A percentile compares a stretch with the other conserved stretches of the same genome.
phyloP scores from a whole-genome alignment of 2,797 vertebrate genomes.

The Aulostomus chinensis region DNA sequence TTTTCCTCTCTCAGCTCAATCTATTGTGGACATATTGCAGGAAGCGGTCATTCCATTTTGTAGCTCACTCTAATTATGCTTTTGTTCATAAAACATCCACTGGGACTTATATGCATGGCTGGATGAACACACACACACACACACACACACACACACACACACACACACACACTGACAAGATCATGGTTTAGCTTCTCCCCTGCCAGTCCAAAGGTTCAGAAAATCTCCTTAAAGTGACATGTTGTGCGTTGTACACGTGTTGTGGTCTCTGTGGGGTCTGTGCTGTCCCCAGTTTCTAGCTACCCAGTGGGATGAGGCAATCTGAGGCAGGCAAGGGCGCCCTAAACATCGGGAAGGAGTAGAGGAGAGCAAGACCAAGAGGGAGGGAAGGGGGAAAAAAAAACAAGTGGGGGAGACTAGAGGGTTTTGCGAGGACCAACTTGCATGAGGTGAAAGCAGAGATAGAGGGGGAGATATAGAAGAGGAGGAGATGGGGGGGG shows the following conservation, averaged over 20 bases:
- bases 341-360: constrained; percentile 26
- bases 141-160: no score
- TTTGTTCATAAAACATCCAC: constrained; percentile 34
- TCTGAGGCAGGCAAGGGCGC: constrained; percentile 58
- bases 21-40: constrained; percentile 20
- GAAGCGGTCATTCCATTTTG: constrained; percentile 47
- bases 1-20: constrained; percentile 26
- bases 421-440: constrained; percentile 31
- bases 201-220: constrained; percentile 31
- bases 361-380: constrained; percentile 15
- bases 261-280: constrained; percentile 39
- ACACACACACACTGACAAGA: constrained; percentile 10
- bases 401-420: constrained; percentile 49
- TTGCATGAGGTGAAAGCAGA: constrained; percentile 7
- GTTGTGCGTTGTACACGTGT: constrained; percentile 46
- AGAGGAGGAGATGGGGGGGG: neutral
- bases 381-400: constrained; percentile 30
- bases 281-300: constrained; percentile 40
- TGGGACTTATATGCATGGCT: constrained; percentile 33
- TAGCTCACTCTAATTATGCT: constrained; percentile 52
- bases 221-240: constrained; percentile 38
- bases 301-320: constrained; percentile 56
- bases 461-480: constrained; percentile 20
- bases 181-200: constrained; percentile 17
- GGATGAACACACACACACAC: constrained; percentile 18